These are phyloP conservation scores for Odontophorus gujanensis DNA, from an alignment of 2,113 vertebrate genomes.

Conservation along the genomic window DNA sequence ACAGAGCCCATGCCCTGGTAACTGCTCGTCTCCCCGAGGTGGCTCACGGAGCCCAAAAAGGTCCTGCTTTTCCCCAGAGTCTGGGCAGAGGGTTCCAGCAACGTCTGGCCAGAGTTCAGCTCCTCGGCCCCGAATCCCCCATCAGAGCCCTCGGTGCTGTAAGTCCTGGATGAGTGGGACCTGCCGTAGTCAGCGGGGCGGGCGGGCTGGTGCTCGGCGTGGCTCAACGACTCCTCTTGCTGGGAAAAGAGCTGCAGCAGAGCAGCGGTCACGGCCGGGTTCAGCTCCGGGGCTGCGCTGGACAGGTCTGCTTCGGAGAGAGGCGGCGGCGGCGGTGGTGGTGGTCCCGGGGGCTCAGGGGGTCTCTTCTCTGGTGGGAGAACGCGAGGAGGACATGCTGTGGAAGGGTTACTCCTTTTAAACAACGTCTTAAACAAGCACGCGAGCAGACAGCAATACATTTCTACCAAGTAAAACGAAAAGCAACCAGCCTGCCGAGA, in stretches of 20 bases:
- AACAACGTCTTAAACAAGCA: constrained; percentile 78
- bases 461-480: neutral
- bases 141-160: constrained; percentile 75
- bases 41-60: constrained; percentile 84
- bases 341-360: constrained; percentile 84
- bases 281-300: constrained; percentile 82
- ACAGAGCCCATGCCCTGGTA: constrained; percentile 84
- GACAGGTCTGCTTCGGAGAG: constrained; percentile 73
- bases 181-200: constrained; percentile 70
- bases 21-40: constrained; percentile 80
- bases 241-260: constrained; percentile 94
- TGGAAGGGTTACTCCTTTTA: constrained; percentile 86
- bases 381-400: constrained; percentile 83
- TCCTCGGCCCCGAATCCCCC: constrained; percentile 78
- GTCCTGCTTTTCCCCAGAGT: constrained; percentile 83
- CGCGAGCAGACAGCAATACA: constrained; percentile 61
- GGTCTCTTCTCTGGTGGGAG: constrained; percentile 89
- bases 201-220: constrained; percentile 69
- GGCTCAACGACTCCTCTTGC: constrained; percentile 83
- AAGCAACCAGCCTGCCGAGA: neutral
- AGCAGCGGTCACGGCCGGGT: constrained; percentile 89
- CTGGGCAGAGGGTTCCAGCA: constrained; percentile 78
- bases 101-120: constrained; percentile 72
- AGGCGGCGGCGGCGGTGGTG: constrained; percentile 68
- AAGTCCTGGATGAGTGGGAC: constrained; percentile 78